Percentiles rank a stretch among this genome's conserved stretches.
phyloP scores from a whole-genome alignment of 1,140 invertebrate species.

The Dolichoris vasculosae region DNA sequence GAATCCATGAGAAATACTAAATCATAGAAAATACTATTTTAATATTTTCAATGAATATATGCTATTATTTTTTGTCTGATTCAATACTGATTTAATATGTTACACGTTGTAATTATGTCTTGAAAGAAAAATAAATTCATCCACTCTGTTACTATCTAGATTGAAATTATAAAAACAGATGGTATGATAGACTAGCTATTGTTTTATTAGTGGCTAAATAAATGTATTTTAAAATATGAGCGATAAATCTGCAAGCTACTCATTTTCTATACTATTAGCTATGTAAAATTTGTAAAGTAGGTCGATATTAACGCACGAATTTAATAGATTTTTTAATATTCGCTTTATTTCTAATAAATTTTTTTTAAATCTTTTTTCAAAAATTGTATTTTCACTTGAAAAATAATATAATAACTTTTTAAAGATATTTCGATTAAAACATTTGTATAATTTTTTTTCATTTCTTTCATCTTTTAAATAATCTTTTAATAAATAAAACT shows the following conservation, averaged over 20 bases:
- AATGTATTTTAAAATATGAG: not conserved
- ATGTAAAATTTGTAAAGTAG: not conserved
- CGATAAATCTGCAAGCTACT: not conserved
- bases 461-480: not conserved
- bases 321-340: not conserved
- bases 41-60: too few relatives aligned
- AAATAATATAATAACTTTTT: not conserved
- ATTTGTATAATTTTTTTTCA: not conserved
- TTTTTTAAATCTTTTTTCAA: not conserved
- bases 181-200: not conserved
- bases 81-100: too few relatives aligned
- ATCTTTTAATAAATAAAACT: not conserved
- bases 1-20: too few relatives aligned
- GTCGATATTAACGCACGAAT: not conserved
- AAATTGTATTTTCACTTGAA: not conserved
- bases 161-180: not conserved
- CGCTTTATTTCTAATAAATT: too few relatives aligned
- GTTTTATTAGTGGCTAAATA: not conserved
- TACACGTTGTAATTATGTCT: too few relatives aligned
- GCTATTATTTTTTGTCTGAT: too few relatives aligned
- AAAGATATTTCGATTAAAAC: not conserved
- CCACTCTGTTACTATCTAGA: too few relatives aligned
- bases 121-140: too few relatives aligned
- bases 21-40: too few relatives aligned
- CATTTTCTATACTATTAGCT: not conserved